Conservation (phyloP, 2,113 vertebrate species). For the Salminus brasiliensis region DNA sequence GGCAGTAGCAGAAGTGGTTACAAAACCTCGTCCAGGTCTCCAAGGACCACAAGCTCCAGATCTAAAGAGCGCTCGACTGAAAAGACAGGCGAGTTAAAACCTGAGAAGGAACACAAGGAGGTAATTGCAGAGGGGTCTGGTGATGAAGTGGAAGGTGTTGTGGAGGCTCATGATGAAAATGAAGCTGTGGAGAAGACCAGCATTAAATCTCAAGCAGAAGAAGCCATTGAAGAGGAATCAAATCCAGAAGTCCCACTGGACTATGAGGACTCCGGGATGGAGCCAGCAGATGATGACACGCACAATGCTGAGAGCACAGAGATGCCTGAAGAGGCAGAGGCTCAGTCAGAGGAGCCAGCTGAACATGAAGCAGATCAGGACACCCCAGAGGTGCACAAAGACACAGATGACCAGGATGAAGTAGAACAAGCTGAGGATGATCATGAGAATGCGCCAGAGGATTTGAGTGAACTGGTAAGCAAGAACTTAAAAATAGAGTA, state of each 20-base stretch:
- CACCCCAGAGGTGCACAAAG: conserved; percentile 9
- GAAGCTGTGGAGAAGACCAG: neutral
- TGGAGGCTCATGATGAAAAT: conserved; percentile 57
- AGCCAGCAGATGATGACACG: conserved; percentile 13
- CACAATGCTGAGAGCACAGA: neutral
- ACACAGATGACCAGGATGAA: conserved; percentile 38
- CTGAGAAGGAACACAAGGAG: conserved; percentile 37
- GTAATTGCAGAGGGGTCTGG: neutral
- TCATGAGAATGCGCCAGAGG: conserved; percentile 1
- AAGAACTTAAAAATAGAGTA: neutral
- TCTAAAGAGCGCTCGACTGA: conserved; percentile 53
- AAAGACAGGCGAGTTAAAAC: conserved; percentile 43
- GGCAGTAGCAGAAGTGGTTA: conserved; percentile 42
- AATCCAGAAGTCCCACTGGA: conserved; percentile 25
- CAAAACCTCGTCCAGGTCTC: conserved; percentile 53
- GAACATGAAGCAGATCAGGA: conserved; percentile 33
- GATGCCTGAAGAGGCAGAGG: conserved; percentile 24
- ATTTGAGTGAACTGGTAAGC: conserved; percentile 41
- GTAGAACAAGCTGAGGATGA: conserved; percentile 46
- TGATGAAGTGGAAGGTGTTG: conserved; percentile 60
- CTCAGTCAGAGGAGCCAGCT: neutral
- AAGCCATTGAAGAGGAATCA: neutral
- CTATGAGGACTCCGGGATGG: conserved; percentile 24
- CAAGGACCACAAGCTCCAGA: conserved; percentile 47
- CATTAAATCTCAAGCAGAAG: neutral